phyloP scores from a whole-genome alignment of 1,140 invertebrate genomes.

The Nasonia giraulti region DNA sequence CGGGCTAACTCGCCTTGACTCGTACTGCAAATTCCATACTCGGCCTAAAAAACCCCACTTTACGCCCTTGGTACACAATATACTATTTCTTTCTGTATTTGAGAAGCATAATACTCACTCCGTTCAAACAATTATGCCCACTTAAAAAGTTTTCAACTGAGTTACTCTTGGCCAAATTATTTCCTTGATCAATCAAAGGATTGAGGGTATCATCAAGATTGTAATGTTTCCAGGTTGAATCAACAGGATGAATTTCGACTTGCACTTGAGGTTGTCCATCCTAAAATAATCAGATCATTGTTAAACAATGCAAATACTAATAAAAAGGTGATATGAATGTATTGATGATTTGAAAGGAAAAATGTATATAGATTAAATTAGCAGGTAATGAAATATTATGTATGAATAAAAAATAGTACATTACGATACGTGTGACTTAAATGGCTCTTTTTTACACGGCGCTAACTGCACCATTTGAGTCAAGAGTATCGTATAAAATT shows the following conservation, averaged over 20 bases:
- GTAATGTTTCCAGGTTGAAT: conserved; percentile 69
- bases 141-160: conserved; percentile 85
- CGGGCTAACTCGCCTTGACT: no score
- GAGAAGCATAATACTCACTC: conserved; percentile 75
- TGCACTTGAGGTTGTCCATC: conserved; percentile 80
- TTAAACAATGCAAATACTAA: conserved; percentile 1
- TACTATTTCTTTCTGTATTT: conserved; percentile 1
- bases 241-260: conserved; percentile 79
- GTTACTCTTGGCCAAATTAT: conserved; percentile 76
- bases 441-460: no score
- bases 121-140: conserved; percentile 88
- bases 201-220: conserved; percentile 61
- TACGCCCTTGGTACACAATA: neutral
- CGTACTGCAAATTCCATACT: no score
- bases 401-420: neutral
- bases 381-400: neutral
- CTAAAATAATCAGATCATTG: conserved; percentile 66
- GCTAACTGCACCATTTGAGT: no score
- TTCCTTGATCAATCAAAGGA: conserved; percentile 64
- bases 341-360: conserved; percentile 25
- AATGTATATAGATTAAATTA: neutral
- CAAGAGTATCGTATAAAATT: no score
- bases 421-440: no score
- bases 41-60: no score
- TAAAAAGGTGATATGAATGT: neutral